phyloP scores from a whole-genome alignment of 2,113 vertebrate genomes.

The Heterocephalus glaber region DNA sequence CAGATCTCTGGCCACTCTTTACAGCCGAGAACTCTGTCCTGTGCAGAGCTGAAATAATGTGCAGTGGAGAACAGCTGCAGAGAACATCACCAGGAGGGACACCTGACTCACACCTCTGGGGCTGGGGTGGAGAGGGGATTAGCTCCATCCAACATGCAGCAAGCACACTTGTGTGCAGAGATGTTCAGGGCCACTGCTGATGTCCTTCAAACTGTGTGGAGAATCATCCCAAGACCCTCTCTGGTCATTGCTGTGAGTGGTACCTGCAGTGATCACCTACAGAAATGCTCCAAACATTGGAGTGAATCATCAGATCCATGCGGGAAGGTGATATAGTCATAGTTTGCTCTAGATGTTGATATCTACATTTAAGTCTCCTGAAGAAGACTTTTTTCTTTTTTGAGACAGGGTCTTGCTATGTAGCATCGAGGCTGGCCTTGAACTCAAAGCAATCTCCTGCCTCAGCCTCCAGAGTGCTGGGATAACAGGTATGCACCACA shows the following conservation, averaged over 20 bases:
- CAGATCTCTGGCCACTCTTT: not conserved
- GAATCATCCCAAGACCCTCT: not conserved
- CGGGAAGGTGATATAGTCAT: not conserved
- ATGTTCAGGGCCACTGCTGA: not conserved
- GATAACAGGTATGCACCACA: not conserved
- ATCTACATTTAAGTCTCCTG: not conserved
- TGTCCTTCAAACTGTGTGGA: not conserved
- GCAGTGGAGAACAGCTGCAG: not conserved
- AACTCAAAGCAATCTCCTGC: not conserved
- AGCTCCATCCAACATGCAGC: not conserved
- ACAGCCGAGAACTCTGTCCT: not conserved
- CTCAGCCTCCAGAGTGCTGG: not conserved
- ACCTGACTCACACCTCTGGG: not conserved
- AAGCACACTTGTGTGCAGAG: not conserved
- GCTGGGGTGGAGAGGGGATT: not conserved
- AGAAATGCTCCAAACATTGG: not conserved
- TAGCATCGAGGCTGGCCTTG: not conserved
- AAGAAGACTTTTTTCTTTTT: not conserved
- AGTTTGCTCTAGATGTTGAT: not conserved
- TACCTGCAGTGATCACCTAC: not conserved
- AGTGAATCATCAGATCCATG: not conserved
- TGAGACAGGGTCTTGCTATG: not conserved
- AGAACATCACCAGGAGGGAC: not conserved
- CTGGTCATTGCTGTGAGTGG: accelerated
- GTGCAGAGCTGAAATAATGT: not conserved